Conservation (phyloP, 1,140 invertebrate species). For the Archivesica marissinica region DNA sequence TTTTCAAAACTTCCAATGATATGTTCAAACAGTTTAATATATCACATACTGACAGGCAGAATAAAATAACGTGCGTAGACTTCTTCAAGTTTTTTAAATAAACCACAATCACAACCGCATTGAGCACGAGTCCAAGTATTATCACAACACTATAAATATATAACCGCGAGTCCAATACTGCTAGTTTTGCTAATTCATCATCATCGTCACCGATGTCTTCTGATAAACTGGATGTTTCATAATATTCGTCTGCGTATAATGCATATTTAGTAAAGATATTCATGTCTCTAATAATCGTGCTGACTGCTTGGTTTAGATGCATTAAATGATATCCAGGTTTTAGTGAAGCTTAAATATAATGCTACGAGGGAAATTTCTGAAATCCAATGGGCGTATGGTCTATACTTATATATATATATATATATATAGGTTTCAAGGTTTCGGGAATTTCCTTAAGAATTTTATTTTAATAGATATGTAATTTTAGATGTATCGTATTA, state of each 20-base stretch:
- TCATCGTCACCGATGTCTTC: not conserved
- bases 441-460: not conserved
- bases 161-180: not conserved
- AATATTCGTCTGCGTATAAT: not conserved
- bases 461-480: not conserved
- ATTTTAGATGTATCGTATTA: not conserved
- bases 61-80: constrained; percentile 19
- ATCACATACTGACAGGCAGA: constrained; percentile 20
- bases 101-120: constrained; percentile 23
- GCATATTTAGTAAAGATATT: not conserved
- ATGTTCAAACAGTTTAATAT: constrained; percentile 11
- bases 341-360: not conserved
- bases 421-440: not conserved
- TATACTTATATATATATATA: not conserved
- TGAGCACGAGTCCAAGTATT: constrained; percentile 17
- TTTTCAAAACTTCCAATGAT: not conserved
- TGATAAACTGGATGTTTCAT: not conserved
- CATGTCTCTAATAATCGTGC: not conserved
- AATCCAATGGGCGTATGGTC: not conserved
- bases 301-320: not conserved
- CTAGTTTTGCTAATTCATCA: not conserved
- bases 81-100: constrained; percentile 26
- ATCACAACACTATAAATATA: constrained; percentile 15
- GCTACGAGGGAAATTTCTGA: not conserved
- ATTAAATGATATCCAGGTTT: not conserved